phyloP scores from a whole-genome alignment of 2,797 vertebrate species.

The Sebastes dallii region DNA sequence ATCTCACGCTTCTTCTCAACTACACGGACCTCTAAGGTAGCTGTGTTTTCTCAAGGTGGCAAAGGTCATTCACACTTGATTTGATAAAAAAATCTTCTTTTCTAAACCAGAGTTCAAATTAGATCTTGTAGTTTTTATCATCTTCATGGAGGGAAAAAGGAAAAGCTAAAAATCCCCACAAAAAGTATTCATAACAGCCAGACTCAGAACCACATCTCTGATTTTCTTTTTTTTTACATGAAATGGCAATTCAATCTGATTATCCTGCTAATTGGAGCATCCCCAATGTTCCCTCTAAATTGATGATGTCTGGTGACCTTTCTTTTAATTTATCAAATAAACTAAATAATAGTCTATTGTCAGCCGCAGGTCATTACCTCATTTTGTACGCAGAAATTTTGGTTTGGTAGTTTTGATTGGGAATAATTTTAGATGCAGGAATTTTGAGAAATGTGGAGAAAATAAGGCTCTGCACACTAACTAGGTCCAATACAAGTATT shows the following conservation, averaged over 20 bases:
- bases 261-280: constrained; percentile 25
- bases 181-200: background rate
- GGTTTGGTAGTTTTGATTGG: background rate
- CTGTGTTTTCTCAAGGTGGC: constrained; percentile 43
- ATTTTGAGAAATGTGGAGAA: background rate
- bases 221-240: constrained; percentile 4
- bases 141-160: background rate
- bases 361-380: background rate
- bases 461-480: background rate
- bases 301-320: constrained; percentile 7
- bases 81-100: constrained; percentile 14
- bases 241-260: constrained; percentile 15
- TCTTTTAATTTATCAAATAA: constrained; percentile 17
- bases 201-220: background rate
- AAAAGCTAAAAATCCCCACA: background rate
- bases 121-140: constrained; percentile 20
- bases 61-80: constrained; percentile 51
- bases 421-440: background rate
- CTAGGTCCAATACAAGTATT: background rate
- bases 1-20: constrained; percentile 69
- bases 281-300: constrained; percentile 5
- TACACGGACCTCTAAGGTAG: constrained; percentile 33
- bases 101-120: constrained; percentile 32
- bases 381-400: background rate
- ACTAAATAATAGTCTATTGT: background rate